phyloP scores from a whole-genome alignment of 2,888 invertebrate species.

The Alloscopus bannaensis region DNA sequence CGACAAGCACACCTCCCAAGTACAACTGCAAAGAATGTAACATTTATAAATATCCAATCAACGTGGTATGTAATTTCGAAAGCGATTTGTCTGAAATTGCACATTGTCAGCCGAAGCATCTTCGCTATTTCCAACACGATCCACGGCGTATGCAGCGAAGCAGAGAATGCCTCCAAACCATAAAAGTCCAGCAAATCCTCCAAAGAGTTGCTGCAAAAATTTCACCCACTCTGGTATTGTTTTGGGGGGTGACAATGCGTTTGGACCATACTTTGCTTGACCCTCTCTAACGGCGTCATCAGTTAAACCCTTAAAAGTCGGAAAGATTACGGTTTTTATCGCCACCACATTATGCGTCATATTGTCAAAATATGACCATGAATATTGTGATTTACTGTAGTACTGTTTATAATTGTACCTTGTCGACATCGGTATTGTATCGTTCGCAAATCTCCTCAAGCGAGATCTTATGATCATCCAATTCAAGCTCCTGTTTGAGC shows the following conservation, averaged over 20 bases:
- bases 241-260: slow-evolving; percentile 77
- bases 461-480: slow-evolving; percentile 98
- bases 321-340: background rate
- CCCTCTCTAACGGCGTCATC: slow-evolving; percentile 75
- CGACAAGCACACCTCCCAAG: slow-evolving; percentile 81
- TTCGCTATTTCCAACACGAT: slow-evolving; percentile 68
- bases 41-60: background rate
- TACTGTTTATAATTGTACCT: too few relatives aligned
- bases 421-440: slow-evolving; percentile 96
- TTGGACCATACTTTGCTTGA: slow-evolving; percentile 76
- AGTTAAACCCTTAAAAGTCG: slow-evolving; percentile 75
- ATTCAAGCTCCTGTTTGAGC: slow-evolving; percentile 98
- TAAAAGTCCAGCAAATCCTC: slow-evolving; percentile 78
- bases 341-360: too few relatives aligned
- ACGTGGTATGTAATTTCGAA: background rate
- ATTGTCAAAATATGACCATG: too few relatives aligned
- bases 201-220: slow-evolving; percentile 78
- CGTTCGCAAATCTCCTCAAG: slow-evolving; percentile 97
- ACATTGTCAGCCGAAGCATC: slow-evolving; percentile 59
- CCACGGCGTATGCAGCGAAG: slow-evolving; percentile 76
- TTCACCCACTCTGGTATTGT: slow-evolving; percentile 79
- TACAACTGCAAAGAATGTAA: slow-evolving; percentile 75
- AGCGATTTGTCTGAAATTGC: background rate
- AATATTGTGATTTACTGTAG: too few relatives aligned
- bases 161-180: slow-evolving; percentile 78